A percentile compares a stretch with the other conserved stretches of the same genome.
Conservation (phyloP, 92 coral and sea anemone genomes). For the Epizoanthus rinbou region DNA sequence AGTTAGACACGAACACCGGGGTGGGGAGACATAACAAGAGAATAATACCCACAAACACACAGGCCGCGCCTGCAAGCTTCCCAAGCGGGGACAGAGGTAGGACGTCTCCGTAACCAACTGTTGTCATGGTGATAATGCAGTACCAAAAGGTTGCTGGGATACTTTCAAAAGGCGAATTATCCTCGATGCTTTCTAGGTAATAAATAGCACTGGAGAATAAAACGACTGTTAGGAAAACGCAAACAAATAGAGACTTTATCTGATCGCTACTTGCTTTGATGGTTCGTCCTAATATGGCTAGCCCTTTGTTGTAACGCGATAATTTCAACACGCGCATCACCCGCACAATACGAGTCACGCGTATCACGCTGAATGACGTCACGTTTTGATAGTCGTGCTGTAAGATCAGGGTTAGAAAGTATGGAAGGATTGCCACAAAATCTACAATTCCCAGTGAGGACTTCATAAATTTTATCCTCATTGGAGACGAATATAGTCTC, state of each 20-base stretch:
- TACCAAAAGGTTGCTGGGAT: slow-evolving; percentile 88
- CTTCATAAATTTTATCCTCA: slow-evolving; percentile 53
- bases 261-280: slow-evolving; percentile 70
- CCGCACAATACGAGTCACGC: slow-evolving; percentile 80
- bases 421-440: slow-evolving; percentile 80
- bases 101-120: slow-evolving; percentile 96
- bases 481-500: slow-evolving; percentile 74
- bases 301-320: slow-evolving; percentile 82
- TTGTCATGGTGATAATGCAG: slow-evolving; percentile 89
- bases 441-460: slow-evolving; percentile 83
- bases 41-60: slow-evolving; percentile 79
- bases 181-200: slow-evolving; percentile 63
- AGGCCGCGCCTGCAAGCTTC: slow-evolving; percentile 71
- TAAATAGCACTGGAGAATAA: slow-evolving; percentile 76
- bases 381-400: slow-evolving; percentile 53
- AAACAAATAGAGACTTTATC: slow-evolving; percentile 66
- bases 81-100: slow-evolving; percentile 78
- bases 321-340: slow-evolving; percentile 85
- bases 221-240: slow-evolving; percentile 70
- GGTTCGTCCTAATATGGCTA: slow-evolving; percentile 80
- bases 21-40: slow-evolving; percentile 81
- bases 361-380: slow-evolving; percentile 80
- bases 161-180: slow-evolving; percentile 58
- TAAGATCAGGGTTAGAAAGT: slow-evolving; percentile 61
- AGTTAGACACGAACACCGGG: slow-evolving; percentile 85